Evolutionary conservation across 2,888 invertebrate species (phyloP), one percentile per base, ranked within the genome.

Genomic region (Lacanobia oleracea): DNA sequence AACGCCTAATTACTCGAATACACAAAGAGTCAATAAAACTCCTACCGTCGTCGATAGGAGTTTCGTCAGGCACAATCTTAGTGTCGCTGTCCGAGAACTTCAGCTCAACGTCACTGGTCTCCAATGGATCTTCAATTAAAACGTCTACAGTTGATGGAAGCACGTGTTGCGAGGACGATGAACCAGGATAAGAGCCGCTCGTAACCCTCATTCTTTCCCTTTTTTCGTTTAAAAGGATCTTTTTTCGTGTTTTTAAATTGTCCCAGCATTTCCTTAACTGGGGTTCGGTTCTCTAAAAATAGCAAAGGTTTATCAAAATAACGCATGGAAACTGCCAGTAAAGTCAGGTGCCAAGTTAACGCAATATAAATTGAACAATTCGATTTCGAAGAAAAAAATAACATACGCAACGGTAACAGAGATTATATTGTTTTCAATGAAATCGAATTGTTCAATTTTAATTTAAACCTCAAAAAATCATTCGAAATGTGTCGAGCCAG

Each of bases 231-330:
- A 57, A 37, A 37, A 37, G 37, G 37, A 57, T 9, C 23, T 43
- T 45, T 61, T 61, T 61, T 61, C 40, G 3, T 21, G 40, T 23
- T 61, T 61, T 43, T 37, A 57, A 37, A 57, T 57, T 57, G 37
- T 59, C 59, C 59, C 59, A 59, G 21, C 59, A 59, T 59, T 59
- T 59, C 14, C 59, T 59, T 40, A 57, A 21, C 59, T 59, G 59
- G n/a, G 59, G 14, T 59, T 59, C 59, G 3, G 59, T 59, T 59
- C 59, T 59, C 59, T 59, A 40, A 59, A 57, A 59, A 40, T 16
- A 21, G 37, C 40, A 59, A 59, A 40, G 6, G 12, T 40, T 59
- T 59, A 59, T 40, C 21, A 16, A 37, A 33, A 1, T 33, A 1
- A 18, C n/a, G 4, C 8, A 33, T 33, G 21, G n/a, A 40, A 37